phyloP scores from a whole-genome alignment of 2,113 vertebrate species.

The Oreocharis arfaki region DNA sequence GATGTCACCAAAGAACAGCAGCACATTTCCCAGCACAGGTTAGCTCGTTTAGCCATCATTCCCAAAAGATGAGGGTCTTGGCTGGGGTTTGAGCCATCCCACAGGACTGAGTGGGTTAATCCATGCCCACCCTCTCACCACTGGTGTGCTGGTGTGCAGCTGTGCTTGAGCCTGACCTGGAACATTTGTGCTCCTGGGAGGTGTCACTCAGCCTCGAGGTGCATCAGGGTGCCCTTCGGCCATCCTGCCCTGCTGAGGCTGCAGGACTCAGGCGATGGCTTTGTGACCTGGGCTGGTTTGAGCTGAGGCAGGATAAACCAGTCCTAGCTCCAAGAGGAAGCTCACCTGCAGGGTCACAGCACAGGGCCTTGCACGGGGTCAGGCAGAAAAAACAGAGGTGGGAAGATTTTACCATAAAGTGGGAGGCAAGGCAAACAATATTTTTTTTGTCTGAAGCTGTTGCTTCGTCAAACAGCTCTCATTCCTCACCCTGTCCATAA shows the following conservation, averaged over 20 bases:
- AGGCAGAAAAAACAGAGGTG: neutral
- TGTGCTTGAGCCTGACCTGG: neutral
- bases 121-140: neutral
- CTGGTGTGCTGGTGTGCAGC: neutral
- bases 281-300: neutral
- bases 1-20: neutral
- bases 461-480: neutral
- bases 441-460: neutral
- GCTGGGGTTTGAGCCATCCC: neutral
- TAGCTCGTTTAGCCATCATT: neutral
- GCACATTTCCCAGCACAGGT: neutral
- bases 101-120: neutral
- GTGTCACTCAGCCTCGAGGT: neutral
- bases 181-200: neutral
- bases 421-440: neutral
- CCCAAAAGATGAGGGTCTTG: neutral
- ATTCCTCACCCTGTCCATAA: neutral
- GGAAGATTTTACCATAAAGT: neutral
- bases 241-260: neutral
- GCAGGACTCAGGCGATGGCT: fast-evolving
- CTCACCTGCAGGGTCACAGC: neutral
- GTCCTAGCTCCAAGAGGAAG: fast-evolving
- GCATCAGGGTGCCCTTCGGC: neutral
- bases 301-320: neutral
- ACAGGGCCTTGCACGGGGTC: neutral